A percentile compares a stretch with the other conserved stretches of the same genome.
Conservation (phyloP, 64 coral and sea anemone genomes). For the Montipora sp. region DNA sequence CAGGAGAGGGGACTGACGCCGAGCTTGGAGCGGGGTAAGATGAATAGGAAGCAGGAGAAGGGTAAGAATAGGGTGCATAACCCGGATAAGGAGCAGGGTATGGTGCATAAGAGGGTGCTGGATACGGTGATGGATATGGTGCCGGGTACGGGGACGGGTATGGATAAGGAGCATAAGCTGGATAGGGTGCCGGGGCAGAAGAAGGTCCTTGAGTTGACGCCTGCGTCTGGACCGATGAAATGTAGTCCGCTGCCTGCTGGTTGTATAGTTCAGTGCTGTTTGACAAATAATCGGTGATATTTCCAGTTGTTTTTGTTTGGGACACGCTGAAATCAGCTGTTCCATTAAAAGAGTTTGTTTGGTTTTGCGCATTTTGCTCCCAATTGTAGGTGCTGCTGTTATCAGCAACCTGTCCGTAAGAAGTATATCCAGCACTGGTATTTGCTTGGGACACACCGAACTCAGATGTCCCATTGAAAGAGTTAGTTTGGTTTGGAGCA, state of each 20-base stretch:
- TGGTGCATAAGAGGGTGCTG: slow-evolving; percentile 13
- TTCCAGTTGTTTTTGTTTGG: background rate
- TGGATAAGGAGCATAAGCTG: slow-evolving; percentile 1
- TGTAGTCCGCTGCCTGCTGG: slow-evolving; percentile 59
- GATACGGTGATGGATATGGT: slow-evolving; percentile 37
- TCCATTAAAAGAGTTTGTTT: background rate
- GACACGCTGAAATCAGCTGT: background rate
- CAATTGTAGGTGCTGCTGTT: background rate
- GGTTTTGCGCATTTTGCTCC: background rate
- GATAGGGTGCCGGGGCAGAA: slow-evolving; percentile 8
- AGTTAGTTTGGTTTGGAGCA: background rate
- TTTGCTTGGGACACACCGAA: background rate
- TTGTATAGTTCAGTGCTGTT: background rate
- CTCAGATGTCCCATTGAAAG: background rate
- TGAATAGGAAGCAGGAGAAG: slow-evolving; percentile 19
- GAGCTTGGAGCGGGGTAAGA: background rate
- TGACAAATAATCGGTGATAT: background rate
- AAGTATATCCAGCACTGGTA: background rate
- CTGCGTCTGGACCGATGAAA: slow-evolving; percentile 27
- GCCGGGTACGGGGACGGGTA: background rate
- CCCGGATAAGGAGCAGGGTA: slow-evolving; percentile 45
- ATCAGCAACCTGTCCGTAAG: background rate
- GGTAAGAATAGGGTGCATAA: slow-evolving; percentile 33
- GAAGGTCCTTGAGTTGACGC: slow-evolving; percentile 7
- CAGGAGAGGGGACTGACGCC: slow-evolving; percentile 7